Evolutionary conservation across 2,888 invertebrate species (phyloP).

Genomic region (Pheosia gnoma): DNA sequence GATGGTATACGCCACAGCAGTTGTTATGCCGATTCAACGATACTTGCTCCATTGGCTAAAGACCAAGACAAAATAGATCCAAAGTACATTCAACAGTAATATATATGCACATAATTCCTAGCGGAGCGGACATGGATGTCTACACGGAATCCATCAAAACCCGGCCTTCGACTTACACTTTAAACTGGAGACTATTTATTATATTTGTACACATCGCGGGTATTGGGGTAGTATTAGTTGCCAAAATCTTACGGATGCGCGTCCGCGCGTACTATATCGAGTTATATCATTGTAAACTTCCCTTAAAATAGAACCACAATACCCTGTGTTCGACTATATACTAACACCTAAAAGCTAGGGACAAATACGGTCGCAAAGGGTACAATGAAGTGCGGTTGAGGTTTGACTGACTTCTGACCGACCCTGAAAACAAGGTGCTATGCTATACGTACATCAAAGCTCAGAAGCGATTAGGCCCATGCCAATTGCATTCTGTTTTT

Average conservation of each 20-base stretch:
- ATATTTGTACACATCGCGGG: constrained; percentile 67
- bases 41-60: too few relatives aligned
- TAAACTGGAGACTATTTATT: constrained; percentile 62
- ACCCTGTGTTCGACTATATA: constrained; percentile 81
- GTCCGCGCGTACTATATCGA: constrained; percentile 68
- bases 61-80: too few relatives aligned
- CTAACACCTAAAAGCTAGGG: constrained; percentile 81
- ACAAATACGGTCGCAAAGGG: constrained; percentile 80
- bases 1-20: too few relatives aligned
- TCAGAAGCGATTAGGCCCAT: not conserved
- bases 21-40: too few relatives aligned
- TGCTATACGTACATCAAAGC: not conserved
- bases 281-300: constrained; percentile 68
- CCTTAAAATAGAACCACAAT: constrained; percentile 83
- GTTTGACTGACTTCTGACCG: not conserved
- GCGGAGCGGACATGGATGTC: not conserved
- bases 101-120: constrained; percentile 4
- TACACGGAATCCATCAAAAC: constrained; percentile 41
- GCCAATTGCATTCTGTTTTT: not conserved
- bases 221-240: constrained; percentile 82
- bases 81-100: too few relatives aligned
- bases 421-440: not conserved
- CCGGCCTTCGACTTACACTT: constrained; percentile 57
- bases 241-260: constrained; percentile 63
- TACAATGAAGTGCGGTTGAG: constrained; percentile 46